Evolutionary conservation across 1,140 invertebrate species (phyloP), one percentile per base, ranked within the genome.

Genomic region (Drosophila simulans): DNA sequence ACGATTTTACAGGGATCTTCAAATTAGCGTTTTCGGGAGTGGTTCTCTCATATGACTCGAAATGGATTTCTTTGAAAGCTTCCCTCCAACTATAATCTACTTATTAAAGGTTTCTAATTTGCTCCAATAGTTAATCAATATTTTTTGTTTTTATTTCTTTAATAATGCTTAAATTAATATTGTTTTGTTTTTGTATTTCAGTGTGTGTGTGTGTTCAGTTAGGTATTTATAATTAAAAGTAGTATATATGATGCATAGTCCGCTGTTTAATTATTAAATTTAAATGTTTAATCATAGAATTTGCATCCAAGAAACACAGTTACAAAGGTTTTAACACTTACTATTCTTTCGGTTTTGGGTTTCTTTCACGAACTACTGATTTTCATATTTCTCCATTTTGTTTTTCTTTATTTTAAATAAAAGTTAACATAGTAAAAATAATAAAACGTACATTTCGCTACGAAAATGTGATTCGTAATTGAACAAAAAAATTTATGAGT

Each of bases 391-490:
- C 39, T 54, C 15, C 34, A 39, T 63, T 64, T 62, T 53, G 8
- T 69, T 70, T 71, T 68, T 72, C 35, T 51, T 64, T 62, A 53
- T 56, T 77, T 81, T 86, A 77, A 82, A 80, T 82, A 80, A 80
- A 85, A 77, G 66, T 55, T 70, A 85, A 85, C 83, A 85, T 64
- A 88, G 82, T 85, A 82, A 82, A 85, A 88, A 75, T 83, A 60
- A 83, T 63, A 69, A 69, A 80, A 64, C 73, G 64, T 77, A 66
- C 64, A 85, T 71, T 66, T 35, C 27, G 5, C 20, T 31, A 65
- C 45, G 45, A 75, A 58, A 48, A 53, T 53, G 17, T 37, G 35
- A 48, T 48, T 55, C 62, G 20, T 57, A 76, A 76, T 42, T 40
- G 53, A 70, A 75, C 69, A 75, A 66, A 52, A 74, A 69, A 55